A percentile compares a stretch with the other conserved stretches of the same genome.
Evolutionary conservation across 2,113 vertebrate species (phyloP).

Genomic region (Pachyramphus minor): DNA sequence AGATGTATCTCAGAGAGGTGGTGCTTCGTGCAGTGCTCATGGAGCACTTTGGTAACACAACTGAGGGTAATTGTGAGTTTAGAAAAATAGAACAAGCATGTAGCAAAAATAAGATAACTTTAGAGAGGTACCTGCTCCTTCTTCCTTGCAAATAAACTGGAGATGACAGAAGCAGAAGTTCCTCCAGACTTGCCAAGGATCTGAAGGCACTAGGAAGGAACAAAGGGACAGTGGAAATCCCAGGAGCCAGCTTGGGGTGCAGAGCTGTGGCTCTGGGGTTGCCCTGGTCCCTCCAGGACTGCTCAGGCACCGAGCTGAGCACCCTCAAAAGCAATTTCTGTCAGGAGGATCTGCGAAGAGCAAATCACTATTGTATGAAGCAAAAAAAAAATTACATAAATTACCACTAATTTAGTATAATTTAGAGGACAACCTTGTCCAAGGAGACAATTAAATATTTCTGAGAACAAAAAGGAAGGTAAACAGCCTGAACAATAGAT

Average conservation of each 20-base stretch:
- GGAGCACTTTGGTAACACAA: background rate
- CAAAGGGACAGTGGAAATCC: background rate
- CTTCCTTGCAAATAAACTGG: background rate
- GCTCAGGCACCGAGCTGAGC: background rate
- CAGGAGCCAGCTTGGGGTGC: rapidly evolving
- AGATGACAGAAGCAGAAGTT: background rate
- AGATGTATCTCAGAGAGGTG: background rate
- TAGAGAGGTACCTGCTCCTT: background rate
- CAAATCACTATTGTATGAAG: background rate
- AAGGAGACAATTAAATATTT: constrained; percentile 35
- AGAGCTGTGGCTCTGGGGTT: background rate
- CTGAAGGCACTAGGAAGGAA: background rate
- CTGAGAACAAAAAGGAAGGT: constrained; percentile 5
- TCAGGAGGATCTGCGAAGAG: background rate
- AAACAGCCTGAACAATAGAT: constrained; percentile 23
- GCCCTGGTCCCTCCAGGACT: background rate
- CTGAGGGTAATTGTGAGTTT: rapidly evolving
- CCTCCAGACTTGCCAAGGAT: background rate
- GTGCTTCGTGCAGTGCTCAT: background rate
- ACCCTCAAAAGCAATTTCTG: background rate
- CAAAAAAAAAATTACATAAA: background rate
- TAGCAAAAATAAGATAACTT: background rate
- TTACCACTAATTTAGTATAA: constrained; percentile 32
- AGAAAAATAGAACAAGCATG: background rate
- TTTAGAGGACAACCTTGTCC: constrained; percentile 44